Evolutionary conservation across 2,113 vertebrate genomes (phyloP).

Genomic region (Balaenoptera acutorostrata): DNA sequence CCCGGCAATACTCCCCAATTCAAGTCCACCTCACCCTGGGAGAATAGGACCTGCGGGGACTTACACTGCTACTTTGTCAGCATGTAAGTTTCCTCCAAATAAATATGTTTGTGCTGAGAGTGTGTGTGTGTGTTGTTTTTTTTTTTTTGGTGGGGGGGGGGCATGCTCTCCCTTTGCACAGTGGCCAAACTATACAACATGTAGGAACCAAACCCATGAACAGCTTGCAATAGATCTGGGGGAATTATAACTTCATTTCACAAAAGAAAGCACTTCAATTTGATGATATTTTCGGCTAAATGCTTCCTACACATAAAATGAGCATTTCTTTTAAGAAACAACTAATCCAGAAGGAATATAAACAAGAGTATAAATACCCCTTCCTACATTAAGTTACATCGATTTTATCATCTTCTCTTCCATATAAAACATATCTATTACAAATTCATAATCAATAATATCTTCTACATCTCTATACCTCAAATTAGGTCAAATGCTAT

Average conservation of each 20-base stretch:
- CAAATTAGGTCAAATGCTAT: slow-evolving; percentile 59
- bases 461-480: not conserved
- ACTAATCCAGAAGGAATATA: not conserved
- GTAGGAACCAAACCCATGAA: not conserved
- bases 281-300: slow-evolving; percentile 14
- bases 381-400: slow-evolving; percentile 54
- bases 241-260: not conserved
- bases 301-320: not conserved
- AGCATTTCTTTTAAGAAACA: slow-evolving; percentile 24
- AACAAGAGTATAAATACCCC: not conserved
- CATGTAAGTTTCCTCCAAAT: not conserved
- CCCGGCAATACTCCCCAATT: not conserved
- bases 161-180: not conserved
- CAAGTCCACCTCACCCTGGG: not conserved
- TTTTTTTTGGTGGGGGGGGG: too few species aligned
- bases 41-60: not conserved
- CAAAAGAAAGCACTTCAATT: not conserved
- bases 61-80: not conserved
- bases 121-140: not conserved
- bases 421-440: slow-evolving; percentile 50
- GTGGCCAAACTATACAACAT: not conserved
- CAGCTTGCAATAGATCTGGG: not conserved
- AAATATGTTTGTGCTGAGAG: not conserved
- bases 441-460: slow-evolving; percentile 64
- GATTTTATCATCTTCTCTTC: slow-evolving; percentile 59